phyloP scores from a whole-genome alignment of 1,140 invertebrate species.

The Hypothenemus hampei region DNA sequence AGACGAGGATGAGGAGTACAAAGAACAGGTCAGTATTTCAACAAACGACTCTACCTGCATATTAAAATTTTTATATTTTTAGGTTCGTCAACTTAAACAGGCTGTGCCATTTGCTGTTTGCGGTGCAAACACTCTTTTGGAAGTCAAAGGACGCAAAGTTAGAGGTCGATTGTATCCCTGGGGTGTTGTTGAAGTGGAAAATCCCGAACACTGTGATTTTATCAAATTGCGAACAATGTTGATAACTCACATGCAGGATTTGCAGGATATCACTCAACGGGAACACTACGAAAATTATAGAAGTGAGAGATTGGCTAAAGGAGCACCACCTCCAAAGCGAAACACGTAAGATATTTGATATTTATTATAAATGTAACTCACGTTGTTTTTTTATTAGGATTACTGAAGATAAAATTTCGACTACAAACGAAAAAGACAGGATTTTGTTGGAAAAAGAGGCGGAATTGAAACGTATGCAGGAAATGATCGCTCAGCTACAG shows the following conservation, averaged over 20 bases:
- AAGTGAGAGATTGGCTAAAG: constrained; percentile 78
- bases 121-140: constrained; percentile 87
- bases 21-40: constrained; percentile 64
- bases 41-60: background rate
- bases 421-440: constrained; percentile 68
- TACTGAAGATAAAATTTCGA: constrained; percentile 44
- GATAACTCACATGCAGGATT: constrained; percentile 94
- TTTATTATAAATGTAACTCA: constrained; percentile 4
- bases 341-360: constrained; percentile 55
- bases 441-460: constrained; percentile 87
- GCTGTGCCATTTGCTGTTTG: constrained; percentile 99
- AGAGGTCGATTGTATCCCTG: constrained; percentile 94
- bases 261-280: constrained; percentile 92
- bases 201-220: constrained; percentile 98
- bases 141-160: constrained; percentile 81
- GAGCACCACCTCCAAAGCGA: constrained; percentile 64
- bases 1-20: constrained; percentile 89
- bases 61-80: constrained; percentile 13
- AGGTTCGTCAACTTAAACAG: constrained; percentile 84
- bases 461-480: constrained; percentile 87
- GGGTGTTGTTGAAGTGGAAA: constrained; percentile 99
- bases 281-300: constrained; percentile 97
- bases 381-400: constrained; percentile 35
- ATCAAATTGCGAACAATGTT: constrained; percentile 96
- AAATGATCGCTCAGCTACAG: constrained; percentile 93